Evolutionary conservation across 2,797 vertebrate species (phyloP).

Genomic region (Melanotaenia pygmaea): DNA sequence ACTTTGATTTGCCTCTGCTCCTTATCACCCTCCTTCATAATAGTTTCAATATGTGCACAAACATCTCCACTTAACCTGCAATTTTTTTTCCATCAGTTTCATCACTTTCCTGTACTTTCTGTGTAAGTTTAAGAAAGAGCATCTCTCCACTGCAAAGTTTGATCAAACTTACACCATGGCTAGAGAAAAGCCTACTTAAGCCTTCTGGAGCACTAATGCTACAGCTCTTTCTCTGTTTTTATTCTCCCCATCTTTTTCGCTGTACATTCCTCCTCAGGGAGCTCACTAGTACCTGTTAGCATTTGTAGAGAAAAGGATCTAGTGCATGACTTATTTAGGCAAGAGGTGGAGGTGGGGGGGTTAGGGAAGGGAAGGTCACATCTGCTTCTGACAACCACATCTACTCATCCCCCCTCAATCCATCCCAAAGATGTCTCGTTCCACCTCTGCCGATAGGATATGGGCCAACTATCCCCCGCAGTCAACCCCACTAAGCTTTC

Average conservation of each 20-base stretch:
- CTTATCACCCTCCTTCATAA: constrained; percentile 36
- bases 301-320: constrained; percentile 76
- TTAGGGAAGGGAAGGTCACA: constrained; percentile 45
- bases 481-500: constrained; percentile 61
- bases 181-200: constrained; percentile 53
- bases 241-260: constrained; percentile 33
- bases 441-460: constrained; percentile 59
- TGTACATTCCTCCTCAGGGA: constrained; percentile 48
- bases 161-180: constrained; percentile 58
- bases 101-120: constrained; percentile 44
- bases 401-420: constrained; percentile 47
- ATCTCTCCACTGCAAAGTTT: constrained; percentile 34
- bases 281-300: constrained; percentile 74
- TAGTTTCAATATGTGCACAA: constrained; percentile 35
- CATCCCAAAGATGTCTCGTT: constrained; percentile 54
- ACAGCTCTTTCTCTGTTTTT: constrained; percentile 30
- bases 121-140: constrained; percentile 30
- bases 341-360: constrained; percentile 7
- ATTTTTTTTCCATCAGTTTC: constrained; percentile 49
- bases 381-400: constrained; percentile 65
- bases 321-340: constrained; percentile 77
- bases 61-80: constrained; percentile 43
- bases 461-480: constrained; percentile 71
- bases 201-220: constrained; percentile 47
- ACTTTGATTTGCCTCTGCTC: constrained; percentile 24